Base-by-base conservation (phyloP, 2,888 invertebrate genomes). In the Diaperis boleti region DNA sequence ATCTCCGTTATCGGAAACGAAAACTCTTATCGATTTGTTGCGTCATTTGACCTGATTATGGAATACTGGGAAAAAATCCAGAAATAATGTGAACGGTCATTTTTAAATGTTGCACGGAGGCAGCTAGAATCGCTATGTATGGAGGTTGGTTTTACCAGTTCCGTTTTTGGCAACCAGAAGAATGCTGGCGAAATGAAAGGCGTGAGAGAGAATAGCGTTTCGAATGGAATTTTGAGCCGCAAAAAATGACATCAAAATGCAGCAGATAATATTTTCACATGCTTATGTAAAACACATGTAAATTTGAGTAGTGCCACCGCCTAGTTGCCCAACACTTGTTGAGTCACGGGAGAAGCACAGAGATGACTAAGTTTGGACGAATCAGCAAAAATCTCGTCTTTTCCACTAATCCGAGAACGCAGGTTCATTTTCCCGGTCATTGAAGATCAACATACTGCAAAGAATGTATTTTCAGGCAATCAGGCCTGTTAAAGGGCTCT, bases 101-200 rank as follows among this genome's bases (percentile, higher is more conserved):
- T 52, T 33, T 52, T 5, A 20, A 20, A 37, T 26, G 31, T 26
- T 14, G 29, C 33, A 5, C 6, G 6, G 17, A 10, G n/a, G n/a
- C n/a, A n/a, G 11, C 49, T 49, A 18, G n/a, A 31, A 14, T 7
- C 17, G n/a, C 54, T 41, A 29, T 54, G 14, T 41, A 41, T 29
- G 41, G 54, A 29, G 22, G 17, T 29, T 11, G 41, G 39, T 54
- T 54, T 54, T 26, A 41, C 54, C 54, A 29, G 41, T 54, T 54
- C 41, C 52, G 52, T 54, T 54, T 54, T 41, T 54, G 52, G 41
- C 15, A 37, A 26, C 10, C 33, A 10, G 14, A 33, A 33, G 49
- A 49, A 49, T 49, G 52, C 31, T 29, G 52, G 26, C n/a, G 26
- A 26, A 26, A 26, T 26, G 26, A 26, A 26, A 26, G 26, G 26